These are phyloP conservation scores for Hypocryptadius cinnamomeus DNA, from an alignment of 2,113 vertebrate species.

Conservation along the genomic window DNA sequence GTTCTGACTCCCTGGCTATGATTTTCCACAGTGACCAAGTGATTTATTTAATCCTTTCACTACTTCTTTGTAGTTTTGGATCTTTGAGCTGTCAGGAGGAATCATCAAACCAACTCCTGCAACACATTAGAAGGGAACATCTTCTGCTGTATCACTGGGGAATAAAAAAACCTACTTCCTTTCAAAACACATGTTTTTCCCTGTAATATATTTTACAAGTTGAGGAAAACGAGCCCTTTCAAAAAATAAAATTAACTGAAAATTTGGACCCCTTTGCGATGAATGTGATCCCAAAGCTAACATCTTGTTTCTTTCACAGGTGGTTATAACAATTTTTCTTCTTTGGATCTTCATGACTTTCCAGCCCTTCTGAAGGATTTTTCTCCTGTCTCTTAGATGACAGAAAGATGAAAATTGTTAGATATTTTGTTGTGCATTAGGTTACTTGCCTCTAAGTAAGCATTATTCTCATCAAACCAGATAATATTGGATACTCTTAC, in stretches of 20 bases:
- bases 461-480: not conserved
- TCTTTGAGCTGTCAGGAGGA: not conserved
- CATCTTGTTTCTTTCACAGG: not conserved
- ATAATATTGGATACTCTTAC: not conserved
- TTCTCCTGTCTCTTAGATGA: not conserved
- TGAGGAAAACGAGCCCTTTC: not conserved
- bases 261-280: not conserved
- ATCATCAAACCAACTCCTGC: not conserved
- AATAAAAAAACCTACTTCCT: not conserved
- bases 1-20: not conserved
- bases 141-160: not conserved
- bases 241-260: not conserved
- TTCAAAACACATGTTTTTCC: not conserved
- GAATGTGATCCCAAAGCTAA: not conserved
- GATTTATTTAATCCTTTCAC: slow-evolving; percentile 10
- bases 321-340: not conserved
- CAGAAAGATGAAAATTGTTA: not conserved
- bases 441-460: not conserved
- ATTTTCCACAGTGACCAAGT: not conserved
- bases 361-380: not conserved
- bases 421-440: not conserved
- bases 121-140: not conserved
- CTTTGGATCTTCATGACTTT: not conserved
- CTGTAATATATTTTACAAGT: not conserved
- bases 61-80: not conserved